phyloP scores from a whole-genome alignment of 2,888 invertebrate genomes.

The Drepanosiphum platanoidis region DNA sequence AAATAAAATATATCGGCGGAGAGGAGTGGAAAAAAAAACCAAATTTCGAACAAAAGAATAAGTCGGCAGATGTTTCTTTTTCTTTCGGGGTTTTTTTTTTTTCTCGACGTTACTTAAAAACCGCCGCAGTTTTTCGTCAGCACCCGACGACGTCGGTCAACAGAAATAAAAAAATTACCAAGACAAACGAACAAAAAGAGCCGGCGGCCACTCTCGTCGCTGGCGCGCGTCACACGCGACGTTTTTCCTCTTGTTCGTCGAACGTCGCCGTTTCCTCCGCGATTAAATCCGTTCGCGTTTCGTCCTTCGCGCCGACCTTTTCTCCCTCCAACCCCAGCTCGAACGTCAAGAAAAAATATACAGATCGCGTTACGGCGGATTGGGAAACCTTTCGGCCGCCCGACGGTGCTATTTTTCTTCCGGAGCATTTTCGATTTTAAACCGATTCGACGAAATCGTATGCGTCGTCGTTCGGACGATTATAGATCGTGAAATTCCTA shows the following conservation, averaged over 20 bases:
- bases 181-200: neutral
- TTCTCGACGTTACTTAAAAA: no score
- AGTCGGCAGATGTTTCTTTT: slow-evolving; percentile 49
- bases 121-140: neutral
- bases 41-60: slow-evolving; percentile 35
- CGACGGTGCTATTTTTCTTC: neutral
- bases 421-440: no score
- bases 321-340: no score
- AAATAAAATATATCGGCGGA: neutral
- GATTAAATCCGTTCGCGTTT: neutral
- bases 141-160: neutral
- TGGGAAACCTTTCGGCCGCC: neutral
- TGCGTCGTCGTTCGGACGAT: no score
- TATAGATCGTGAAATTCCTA: no score
- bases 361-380: neutral
- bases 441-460: neutral
- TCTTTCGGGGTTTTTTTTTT: slow-evolving; percentile 1
- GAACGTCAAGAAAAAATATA: no score
- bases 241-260: neutral
- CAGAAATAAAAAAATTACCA: slow-evolving; percentile 18
- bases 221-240: neutral
- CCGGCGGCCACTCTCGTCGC: neutral
- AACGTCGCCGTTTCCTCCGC: neutral
- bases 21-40: neutral
- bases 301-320: no score